A percentile compares a stretch with the other conserved stretches of the same genome.
phyloP scores from a whole-genome alignment of 2,113 vertebrate genomes.

The Aix galericulata region DNA sequence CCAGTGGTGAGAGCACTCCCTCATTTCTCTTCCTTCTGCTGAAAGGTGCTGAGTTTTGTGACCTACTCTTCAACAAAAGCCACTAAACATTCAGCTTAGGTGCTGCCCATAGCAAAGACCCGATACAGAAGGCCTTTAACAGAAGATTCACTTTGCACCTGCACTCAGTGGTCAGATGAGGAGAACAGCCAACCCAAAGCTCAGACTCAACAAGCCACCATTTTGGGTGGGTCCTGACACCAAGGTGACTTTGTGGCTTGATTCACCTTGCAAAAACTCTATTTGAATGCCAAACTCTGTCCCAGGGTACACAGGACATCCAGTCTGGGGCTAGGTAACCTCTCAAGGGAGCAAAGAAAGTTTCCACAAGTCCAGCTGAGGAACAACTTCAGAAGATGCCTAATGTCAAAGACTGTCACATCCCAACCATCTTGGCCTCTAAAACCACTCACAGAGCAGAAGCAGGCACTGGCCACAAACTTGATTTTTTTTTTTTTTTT shows the following conservation, averaged over 20 bases:
- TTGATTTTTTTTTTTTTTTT: neutral
- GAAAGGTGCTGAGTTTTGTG: neutral
- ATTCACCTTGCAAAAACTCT: neutral
- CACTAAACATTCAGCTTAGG: neutral
- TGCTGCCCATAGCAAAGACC: neutral
- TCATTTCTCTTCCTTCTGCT: neutral
- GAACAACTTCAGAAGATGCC: neutral
- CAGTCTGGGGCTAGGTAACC: neutral
- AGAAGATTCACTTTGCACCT: neutral
- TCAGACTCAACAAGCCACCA: neutral
- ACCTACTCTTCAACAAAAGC: neutral
- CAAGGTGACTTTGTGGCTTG: neutral
- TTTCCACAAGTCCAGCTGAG: neutral
- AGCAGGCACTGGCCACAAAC: neutral
- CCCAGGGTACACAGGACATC: neutral
- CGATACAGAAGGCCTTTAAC: neutral
- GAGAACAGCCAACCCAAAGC: accelerated
- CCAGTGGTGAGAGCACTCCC: accelerated
- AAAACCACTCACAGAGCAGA: neutral
- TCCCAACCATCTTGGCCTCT: neutral
- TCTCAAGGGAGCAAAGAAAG: neutral
- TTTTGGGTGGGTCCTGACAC: neutral
- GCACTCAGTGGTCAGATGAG: neutral
- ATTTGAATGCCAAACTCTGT: neutral
- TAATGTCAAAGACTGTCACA: neutral